Conservation (phyloP, 2,113 vertebrate genomes). For the Cygnus buccinator region DNA sequence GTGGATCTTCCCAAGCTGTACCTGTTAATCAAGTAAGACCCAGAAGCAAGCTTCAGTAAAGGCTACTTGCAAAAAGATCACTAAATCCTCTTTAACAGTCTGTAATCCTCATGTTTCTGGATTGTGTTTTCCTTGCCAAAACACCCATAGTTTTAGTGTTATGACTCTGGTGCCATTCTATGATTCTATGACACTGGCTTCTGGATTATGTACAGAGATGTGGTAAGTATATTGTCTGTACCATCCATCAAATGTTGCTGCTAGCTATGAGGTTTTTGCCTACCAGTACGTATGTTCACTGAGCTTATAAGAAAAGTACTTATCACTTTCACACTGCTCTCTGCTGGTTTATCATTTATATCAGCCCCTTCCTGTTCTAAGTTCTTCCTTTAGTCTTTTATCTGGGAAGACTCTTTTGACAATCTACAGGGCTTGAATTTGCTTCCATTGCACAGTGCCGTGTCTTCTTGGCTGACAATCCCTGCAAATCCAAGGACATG, state of each 20-base stretch:
- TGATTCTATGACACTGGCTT: not conserved
- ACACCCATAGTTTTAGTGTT: not conserved
- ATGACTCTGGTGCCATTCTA: too few relatives aligned
- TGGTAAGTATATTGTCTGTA: not conserved
- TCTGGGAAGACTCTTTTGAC: not conserved
- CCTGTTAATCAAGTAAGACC: not conserved
- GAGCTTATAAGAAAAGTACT: not conserved
- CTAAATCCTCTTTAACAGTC: not conserved
- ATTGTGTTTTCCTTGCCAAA: not conserved
- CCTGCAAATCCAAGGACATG: not conserved
- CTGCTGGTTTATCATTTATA: not conserved
- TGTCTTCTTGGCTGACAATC: not conserved
- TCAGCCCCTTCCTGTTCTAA: not conserved
- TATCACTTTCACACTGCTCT: not conserved
- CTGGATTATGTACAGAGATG: not conserved
- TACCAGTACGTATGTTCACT: not conserved
- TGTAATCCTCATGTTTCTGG: not conserved
- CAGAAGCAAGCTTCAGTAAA: not conserved
- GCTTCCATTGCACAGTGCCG: not conserved
- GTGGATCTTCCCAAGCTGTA: not conserved
- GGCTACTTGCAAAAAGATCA: not conserved
- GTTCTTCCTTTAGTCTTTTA: not conserved
- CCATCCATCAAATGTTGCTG: not conserved
- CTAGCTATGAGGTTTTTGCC: not conserved
- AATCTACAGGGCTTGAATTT: not conserved